A percentile compares a stretch with the other conserved stretches of the same genome.
These are phyloP conservation scores for Fregata magnificens DNA, from an alignment of 2,113 vertebrate species.

Conservation along the genomic window DNA sequence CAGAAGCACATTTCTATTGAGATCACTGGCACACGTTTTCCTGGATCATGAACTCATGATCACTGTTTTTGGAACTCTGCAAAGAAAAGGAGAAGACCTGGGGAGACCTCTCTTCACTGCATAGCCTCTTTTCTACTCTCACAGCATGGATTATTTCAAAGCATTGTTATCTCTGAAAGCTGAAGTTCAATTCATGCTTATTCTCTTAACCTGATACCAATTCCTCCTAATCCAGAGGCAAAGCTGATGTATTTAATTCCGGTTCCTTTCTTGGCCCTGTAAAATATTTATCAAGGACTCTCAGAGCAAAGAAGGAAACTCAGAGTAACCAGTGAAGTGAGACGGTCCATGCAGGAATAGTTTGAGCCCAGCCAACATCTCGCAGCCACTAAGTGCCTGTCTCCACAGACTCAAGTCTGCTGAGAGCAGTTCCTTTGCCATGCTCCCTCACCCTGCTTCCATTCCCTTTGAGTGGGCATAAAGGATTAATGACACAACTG, in stretches of 20 bases:
- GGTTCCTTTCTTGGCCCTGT: background rate
- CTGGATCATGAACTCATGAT: background rate
- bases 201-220: background rate
- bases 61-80: background rate
- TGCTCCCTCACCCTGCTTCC: background rate
- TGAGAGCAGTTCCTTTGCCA: background rate
- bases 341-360: background rate
- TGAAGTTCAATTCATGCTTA: background rate
- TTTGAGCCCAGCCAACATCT: background rate
- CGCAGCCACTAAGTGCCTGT: background rate
- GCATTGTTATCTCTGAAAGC: background rate
- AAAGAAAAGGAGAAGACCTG: background rate
- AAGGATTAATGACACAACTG: background rate
- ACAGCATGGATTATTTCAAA: background rate
- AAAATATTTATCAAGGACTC: background rate
- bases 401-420: background rate
- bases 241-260: background rate
- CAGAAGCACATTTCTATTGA: background rate
- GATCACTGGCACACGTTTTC: background rate
- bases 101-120: background rate
- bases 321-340: accelerated
- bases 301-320: background rate
- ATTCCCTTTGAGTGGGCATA: background rate
- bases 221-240: background rate
- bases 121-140: background rate